Evolutionary conservation across 2,113 vertebrate genomes (phyloP), one percentile per base, ranked within the genome.

Genomic region (Strix aluco): DNA sequence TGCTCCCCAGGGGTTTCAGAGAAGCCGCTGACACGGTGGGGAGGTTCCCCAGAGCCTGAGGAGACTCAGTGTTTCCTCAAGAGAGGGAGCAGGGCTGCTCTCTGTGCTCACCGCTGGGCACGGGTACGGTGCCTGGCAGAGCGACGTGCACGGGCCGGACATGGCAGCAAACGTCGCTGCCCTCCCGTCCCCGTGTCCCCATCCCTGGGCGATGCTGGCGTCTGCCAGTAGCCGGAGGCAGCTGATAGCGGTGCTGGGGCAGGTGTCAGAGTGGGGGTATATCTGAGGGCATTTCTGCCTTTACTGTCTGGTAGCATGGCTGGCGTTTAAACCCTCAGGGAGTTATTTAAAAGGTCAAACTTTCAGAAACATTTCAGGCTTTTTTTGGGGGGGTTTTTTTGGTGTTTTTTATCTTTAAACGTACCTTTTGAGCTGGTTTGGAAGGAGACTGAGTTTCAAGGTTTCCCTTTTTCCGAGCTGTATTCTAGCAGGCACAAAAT

Each of bases 241-340:
- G 44, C 44, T 17, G 44, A 46, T 17, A 46, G 16, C 2, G 4
- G 62, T 23, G 36, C 75, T 18, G 23, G 23, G 18, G 32, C 2
- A 25, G 2, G 16, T 30, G 44, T 17, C 1, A 0, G 42, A 15
- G 42, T 0, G 13, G 49, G 15, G 25, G 18, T 19, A 10, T 22
- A 51, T 26, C 36, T 27, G 12, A 20, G 22, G 20, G 61, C 27
- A 46, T 18, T 52, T 16, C 42, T 73, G 36, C 30, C 58, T 32
- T 5, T 27, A 10, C 6, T 13, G 38, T 6, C 86, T 61, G 42
- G 15, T 17, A 26, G 20, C 7, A 0, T 7, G 20, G 51, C 59
- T 57, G 67, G 47, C 40, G 30, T n/a, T 17, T 8, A 55, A 72
- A 20, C 13, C 42, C 61, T 12, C 61, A 25, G 30, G 46, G 46